phyloP scores from a whole-genome alignment of 2,113 vertebrate genomes.

The Stigmatopora nigra region DNA sequence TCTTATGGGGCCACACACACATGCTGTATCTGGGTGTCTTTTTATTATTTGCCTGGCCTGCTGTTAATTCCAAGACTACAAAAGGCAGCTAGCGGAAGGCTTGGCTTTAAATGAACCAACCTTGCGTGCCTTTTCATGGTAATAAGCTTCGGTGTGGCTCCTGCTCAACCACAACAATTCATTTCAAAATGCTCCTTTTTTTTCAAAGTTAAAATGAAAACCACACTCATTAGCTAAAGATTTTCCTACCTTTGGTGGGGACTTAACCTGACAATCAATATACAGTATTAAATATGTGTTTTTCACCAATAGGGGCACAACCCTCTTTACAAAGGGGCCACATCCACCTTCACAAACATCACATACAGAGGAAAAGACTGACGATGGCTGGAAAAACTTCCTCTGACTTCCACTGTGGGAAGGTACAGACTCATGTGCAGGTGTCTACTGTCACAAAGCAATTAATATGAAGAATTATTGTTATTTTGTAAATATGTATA shows the following conservation, averaged over 20 bases:
- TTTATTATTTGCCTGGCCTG: conserved; percentile 56
- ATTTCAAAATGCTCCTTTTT: conserved; percentile 12
- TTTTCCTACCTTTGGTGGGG: no score
- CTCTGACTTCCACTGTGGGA: conserved; percentile 33
- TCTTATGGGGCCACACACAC: conserved; percentile 28
- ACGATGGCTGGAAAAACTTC: conserved; percentile 21
- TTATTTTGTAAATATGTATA: conserved; percentile 69
- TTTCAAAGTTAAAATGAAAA: neutral
- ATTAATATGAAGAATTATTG: conserved; percentile 46
- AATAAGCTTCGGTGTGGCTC: conserved; percentile 40
- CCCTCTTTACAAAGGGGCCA: conserved; percentile 91
- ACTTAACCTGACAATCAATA: no score
- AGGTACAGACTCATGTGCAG: conserved; percentile 56
- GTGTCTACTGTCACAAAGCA: conserved; percentile 62
- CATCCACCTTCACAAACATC: conserved; percentile 95
- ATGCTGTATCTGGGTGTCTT: conserved; percentile 5
- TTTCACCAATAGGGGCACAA: conserved; percentile 78
- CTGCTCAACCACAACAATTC: conserved; percentile 30
- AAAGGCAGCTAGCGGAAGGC: conserved; percentile 54
- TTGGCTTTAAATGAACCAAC: conserved; percentile 58
- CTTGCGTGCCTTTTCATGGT: conserved; percentile 63
- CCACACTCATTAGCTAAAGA: neutral
- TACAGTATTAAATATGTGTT: no score
- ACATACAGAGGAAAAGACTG: conserved; percentile 84
- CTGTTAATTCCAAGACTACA: conserved; percentile 63